Base-by-base conservation (phyloP, 2,888 invertebrate species). In the Lomographa bimaculata region DNA sequence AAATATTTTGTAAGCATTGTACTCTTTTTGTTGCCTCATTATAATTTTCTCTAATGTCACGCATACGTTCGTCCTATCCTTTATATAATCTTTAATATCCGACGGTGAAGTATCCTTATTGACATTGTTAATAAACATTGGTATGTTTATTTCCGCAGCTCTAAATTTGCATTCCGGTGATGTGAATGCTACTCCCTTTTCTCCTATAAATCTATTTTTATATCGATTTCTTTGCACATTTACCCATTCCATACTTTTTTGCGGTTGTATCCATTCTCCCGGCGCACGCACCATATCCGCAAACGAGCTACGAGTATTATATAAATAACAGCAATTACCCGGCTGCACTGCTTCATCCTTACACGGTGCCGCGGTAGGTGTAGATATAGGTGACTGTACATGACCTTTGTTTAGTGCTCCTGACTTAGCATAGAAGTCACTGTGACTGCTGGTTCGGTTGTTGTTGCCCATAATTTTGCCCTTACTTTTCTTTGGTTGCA, bases 51-150 rank as follows among this genome's bases (percentile, higher is more conserved):
- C 24, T 11, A 11, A 3, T 2, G 9, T 24, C 1, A 24, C 24
- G 4, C 3, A 11, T 1, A 24, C 24, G 10, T 7, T 6, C 1
- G 24, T 24, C 7, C 11, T 24, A 3, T 24, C 24, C 9, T n/a
- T 11, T 4, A 24, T 10, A n/a, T 24, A 24, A n/a, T 10, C 2
- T 1, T 6, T 9, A 11, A 24, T 24, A 7, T 24, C 24, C 6
- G 7, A n/a, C 6, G 24, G 11, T 9, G 24, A 10, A 6, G 24
- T 9, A 1, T 8, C 12, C 7, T 24, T 24, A 24, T 21, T 8
- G 7, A 21, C 21, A 21, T 12, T 25, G 12, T 25, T 12, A 2
- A 14, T 25, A 7, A 38, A 24, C 9, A 24, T 9, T n/a, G 24
- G 24, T 6, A 11, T 8, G 5, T 5, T 24, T 5, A 11, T 24